These are phyloP conservation scores for Nothobranchius furzeri DNA, from an alignment of 2,113 vertebrate species.

Conservation along the genomic window DNA sequence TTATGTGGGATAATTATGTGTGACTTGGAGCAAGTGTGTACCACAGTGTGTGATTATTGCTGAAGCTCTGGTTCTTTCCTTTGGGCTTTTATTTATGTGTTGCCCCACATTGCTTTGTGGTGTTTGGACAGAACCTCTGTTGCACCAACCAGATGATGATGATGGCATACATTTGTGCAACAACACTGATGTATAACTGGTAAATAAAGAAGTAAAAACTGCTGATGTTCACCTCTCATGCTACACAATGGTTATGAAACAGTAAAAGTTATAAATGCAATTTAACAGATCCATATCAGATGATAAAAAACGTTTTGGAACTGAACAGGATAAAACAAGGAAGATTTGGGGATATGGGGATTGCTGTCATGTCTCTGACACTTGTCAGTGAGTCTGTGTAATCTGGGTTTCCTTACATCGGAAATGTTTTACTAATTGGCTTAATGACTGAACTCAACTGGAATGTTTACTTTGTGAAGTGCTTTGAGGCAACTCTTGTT, in stretches of 20 bases:
- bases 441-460: too few relatives aligned
- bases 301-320: not conserved
- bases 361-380: too few relatives aligned
- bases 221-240: not conserved
- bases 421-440: too few relatives aligned
- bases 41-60: conserved; percentile 56
- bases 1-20: not conserved
- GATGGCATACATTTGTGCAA: conserved; percentile 11
- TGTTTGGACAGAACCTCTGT: conserved; percentile 50
- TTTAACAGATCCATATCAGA: not conserved
- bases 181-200: not conserved
- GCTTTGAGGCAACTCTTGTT: too few relatives aligned
- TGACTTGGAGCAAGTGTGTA: conserved; percentile 8
- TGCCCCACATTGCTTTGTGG: conserved; percentile 31
- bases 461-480: too few relatives aligned
- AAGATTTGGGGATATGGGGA: not conserved
- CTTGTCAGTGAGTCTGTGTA: too few relatives aligned
- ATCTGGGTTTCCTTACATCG: too few relatives aligned
- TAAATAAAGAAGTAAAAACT: not conserved
- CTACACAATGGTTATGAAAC: not conserved
- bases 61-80: conserved; percentile 57
- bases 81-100: conserved; percentile 16
- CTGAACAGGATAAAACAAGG: not conserved
- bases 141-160: conserved; percentile 38
- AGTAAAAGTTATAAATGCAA: not conserved